Conservation (phyloP, 2,113 vertebrate species). For the Osmerus mordax region DNA sequence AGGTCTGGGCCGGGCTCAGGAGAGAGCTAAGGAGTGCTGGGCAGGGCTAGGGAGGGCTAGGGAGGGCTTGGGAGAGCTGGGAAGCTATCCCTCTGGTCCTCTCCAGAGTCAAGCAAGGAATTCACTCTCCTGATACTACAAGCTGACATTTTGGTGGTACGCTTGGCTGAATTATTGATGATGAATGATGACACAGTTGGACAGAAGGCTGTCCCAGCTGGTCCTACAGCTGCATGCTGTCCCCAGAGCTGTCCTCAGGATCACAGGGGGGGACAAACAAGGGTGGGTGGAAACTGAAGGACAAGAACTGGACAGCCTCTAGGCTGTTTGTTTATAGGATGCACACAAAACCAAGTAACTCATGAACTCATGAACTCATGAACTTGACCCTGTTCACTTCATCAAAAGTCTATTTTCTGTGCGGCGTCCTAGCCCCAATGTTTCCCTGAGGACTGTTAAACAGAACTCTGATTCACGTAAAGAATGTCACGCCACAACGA, state of each 20-base stretch:
- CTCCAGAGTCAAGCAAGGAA: background rate
- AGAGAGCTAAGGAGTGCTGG: too few species aligned
- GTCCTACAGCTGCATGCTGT: constrained; percentile 14
- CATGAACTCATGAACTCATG: background rate
- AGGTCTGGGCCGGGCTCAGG: too few species aligned
- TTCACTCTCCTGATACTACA: background rate
- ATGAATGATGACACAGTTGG: constrained; percentile 18
- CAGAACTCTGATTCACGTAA: constrained; percentile 30
- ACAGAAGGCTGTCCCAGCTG: constrained; percentile 13
- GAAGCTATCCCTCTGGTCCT: background rate
- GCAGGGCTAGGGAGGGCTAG: too few species aligned
- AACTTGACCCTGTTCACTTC: background rate
- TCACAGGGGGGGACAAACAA: too few species aligned
- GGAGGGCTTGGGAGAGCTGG: too few species aligned
- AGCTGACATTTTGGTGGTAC: background rate
- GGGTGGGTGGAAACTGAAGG: too few species aligned
- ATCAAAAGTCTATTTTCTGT: background rate
- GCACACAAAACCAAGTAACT: too few species aligned
- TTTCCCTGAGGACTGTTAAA: constrained; percentile 21
- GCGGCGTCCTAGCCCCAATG: constrained; percentile 27
- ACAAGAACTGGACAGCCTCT: too few species aligned
- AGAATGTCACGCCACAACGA: constrained; percentile 16
- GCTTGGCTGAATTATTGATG: background rate
- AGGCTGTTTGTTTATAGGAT: too few species aligned
- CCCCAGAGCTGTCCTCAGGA: background rate